Base-by-base conservation (phyloP, 2,113 vertebrate genomes). In the Tragelaphus imberbis region DNA sequence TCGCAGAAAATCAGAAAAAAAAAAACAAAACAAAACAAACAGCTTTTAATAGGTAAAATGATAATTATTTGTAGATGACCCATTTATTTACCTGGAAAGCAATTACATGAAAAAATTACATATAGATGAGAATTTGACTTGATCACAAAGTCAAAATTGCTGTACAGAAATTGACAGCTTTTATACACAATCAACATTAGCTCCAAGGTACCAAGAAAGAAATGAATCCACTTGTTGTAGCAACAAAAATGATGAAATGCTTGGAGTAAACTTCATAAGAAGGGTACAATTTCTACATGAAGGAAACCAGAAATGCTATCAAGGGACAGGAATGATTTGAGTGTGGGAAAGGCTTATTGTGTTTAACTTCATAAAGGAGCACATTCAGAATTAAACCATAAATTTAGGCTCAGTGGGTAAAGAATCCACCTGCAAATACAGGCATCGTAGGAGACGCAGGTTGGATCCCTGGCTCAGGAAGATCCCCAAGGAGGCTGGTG, bases 401-500 rank as follows among this genome's bases (percentile, higher is more conserved):
- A 56, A 87, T 51, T 77, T 92, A 58, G 68, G n/a, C n/a, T 71
- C 68, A 23, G n/a, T 12, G 68, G n/a, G 68, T 40, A 71, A 40
- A 71, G 68, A 40, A 71, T 71, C 68, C 68, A 36, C 68, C 19
- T 11, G 9, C 0, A 5, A 40, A 40, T 71, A 40, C 68, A 23
- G 68, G 68, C 2, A 5, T 71, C 19, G 0, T 71, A 71, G 68
- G n/a, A 71, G 9, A 36, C 0, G 1, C n/a, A 21, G 10, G 0
- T 23, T 36, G n/a, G 19, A 71, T 71, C n/a, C 19, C 10, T 40
- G 68, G n/a, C 68, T 71, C 19, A 23, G n/a, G n/a, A 40, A 71
- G n/a, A 71, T 71, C 68, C 68, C n/a, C 68, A 71, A 71, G n/a
- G 68, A 71, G 19, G 19, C 10, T 23, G n/a, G 19, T 0, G 2